Evolutionary conservation across 1,140 invertebrate species (phyloP), one percentile per base, ranked within the genome.

Genomic region (Bicyclus anynana): DNA sequence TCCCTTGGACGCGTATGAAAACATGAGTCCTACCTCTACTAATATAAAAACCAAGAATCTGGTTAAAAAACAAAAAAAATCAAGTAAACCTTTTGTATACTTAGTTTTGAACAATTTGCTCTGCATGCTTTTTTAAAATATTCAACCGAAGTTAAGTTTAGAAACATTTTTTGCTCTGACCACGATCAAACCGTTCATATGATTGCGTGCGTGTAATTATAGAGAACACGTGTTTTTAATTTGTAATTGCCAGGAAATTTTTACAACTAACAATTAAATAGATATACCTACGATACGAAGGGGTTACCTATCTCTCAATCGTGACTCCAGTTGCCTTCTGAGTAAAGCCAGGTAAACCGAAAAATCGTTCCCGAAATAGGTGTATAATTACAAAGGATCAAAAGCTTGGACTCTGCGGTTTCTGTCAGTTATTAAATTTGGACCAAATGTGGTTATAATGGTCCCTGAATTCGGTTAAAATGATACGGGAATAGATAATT

Each of bases 351-450:
- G 79, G 78, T 78, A 84, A 74, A 64, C 68, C 60, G 58, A 73
- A 33, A 79, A 74, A 76, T 61, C 59, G 59, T 69, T 65, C 53
- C 68, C 53, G 67, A 72, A 67, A 69, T 65, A 70, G 69, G 72
- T 73, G 59, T 87, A 84, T 87, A 87, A 87, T 87, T 87, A 85
- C 80, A 77, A 74, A 74, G 72, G 77, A 84, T 84, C 79, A 77
- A 83, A 82, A 69, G 62, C 49, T 68, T 62, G 52, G 26, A 56
- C 46, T 59, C 60, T 62, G 51, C 53, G 65, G 67, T 74, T 70
- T 66, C 62, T 63, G 57, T 62, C 70, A 58, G 76, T 83, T 79
- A 87, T 87, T 87, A 87, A 84, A 79, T 79, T 77, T 72, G 62
- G 67, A 53, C 59, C 79, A 87, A 87, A 87, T 85, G 82, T 55